These are phyloP conservation scores for Euthynnus affinis DNA, from an alignment of 2,797 vertebrate species.

Conservation along the genomic window DNA sequence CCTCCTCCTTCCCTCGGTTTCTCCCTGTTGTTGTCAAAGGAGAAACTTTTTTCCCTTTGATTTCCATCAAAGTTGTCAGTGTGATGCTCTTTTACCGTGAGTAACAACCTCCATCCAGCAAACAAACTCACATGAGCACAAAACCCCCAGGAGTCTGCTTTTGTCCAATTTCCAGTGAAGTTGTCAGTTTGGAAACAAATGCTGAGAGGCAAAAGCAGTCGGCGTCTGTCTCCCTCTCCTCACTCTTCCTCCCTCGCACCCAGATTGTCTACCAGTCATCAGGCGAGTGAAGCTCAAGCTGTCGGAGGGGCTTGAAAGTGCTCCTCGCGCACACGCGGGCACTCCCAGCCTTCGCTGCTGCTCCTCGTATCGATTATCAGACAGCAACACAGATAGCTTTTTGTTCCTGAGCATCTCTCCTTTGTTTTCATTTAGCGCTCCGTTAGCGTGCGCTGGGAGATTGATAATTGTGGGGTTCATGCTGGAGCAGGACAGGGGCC, in stretches of 20 bases:
- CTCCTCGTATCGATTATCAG: conserved; percentile 60
- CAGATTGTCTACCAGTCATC: conserved; percentile 27
- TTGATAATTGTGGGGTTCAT: conserved; percentile 65
- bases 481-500: conserved; percentile 22
- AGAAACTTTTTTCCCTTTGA: conserved; percentile 1
- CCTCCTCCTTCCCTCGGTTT: neutral
- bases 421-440: conserved; percentile 83
- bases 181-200: conserved; percentile 62
- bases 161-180: conserved; percentile 49
- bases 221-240: conserved; percentile 34
- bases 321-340: conserved; percentile 24
- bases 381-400: conserved; percentile 56
- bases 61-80: conserved; percentile 18
- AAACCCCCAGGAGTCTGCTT: conserved; percentile 26
- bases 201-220: conserved; percentile 42
- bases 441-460: conserved; percentile 60
- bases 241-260: conserved; percentile 28
- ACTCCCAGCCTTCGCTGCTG: conserved; percentile 22
- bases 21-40: conserved; percentile 2
- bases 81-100: conserved; percentile 24
- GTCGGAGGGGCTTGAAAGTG: conserved; percentile 35
- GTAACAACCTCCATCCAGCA: neutral
- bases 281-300: conserved; percentile 15
- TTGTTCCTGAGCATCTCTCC: conserved; percentile 56
- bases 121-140: conserved; percentile 6